Base-by-base conservation (phyloP, 2,888 invertebrate genomes). In the Catocala sponsa region DNA sequence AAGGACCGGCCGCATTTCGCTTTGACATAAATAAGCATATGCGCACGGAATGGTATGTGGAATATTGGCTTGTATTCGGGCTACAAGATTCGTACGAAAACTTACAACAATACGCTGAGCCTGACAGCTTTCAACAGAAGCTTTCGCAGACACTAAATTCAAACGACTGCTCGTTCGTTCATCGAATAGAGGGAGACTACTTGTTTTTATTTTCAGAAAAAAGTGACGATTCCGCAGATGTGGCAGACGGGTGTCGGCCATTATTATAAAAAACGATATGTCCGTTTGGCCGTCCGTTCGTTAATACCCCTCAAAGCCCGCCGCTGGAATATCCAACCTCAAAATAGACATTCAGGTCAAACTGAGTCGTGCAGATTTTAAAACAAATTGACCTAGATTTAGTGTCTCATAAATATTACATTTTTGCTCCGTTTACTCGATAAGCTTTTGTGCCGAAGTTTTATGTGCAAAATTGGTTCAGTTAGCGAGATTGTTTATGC, bases 321-420 rank as follows among this genome's bases (percentile, higher is more conserved):
- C 66, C 67, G 44, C 68, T 73, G 68, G 65, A 75, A 65, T 68
- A 66, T 64, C 63, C 68, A 58, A 62, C 63, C 67, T 73, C 63
- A 68, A 80, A 80, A 80, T 74, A 83, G 70, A 78, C 65, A 82
- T 72, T 63, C 70, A 72, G 76, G 79, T 70, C 74, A 73, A 61
- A 58, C 59, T 35, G 55, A 71, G 48, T 78, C 64, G 65, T 74
- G 70, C 74, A 76, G 76, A 71, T 79, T 79, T 78, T 72, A 76
- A 80, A 83, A 76, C 80, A 80, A 80, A 78, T 78, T 79, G 82
- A 84, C 82, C 84, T 78, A 82, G 75, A 82, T 80, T 73, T 72
- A 67, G 65, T 71, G 61, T 72, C 74, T 73, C 70, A 79, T 84
- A 84, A 84, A 85, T 82, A 83, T 80, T 68, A 78, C 68, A 33